Evolutionary conservation across 2,113 vertebrate genomes (phyloP).

Genomic region (Paedocypris sp.): DNA sequence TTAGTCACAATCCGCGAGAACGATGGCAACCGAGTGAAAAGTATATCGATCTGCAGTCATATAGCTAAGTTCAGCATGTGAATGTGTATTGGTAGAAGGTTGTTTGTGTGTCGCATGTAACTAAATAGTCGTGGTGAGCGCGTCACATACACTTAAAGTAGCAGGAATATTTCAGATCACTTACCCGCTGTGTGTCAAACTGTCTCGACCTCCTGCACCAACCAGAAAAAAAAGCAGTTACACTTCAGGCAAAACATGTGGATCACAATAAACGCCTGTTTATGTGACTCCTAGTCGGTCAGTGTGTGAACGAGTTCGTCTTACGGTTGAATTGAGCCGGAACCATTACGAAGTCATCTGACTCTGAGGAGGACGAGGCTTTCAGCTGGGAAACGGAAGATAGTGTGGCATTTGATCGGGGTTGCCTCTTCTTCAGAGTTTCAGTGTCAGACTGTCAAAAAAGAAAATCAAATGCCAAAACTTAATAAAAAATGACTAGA

Average conservation of each 20-base stretch:
- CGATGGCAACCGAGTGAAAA: no score
- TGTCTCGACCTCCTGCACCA: slow-evolving; percentile 67
- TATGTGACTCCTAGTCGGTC: background rate
- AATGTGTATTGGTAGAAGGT: background rate
- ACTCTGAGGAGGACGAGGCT: slow-evolving; percentile 66
- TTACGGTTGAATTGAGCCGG: slow-evolving; percentile 77
- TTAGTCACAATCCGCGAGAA: no score
- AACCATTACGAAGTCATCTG: slow-evolving; percentile 87
- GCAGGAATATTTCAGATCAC: slow-evolving; percentile 26
- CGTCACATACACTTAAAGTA: background rate
- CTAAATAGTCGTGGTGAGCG: background rate
- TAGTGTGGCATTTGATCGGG: slow-evolving; percentile 48
- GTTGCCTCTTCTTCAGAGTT: slow-evolving; percentile 61
- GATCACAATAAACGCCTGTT: no score
- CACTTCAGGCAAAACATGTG: no score
- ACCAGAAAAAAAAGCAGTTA: no score
- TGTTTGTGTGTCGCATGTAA: background rate
- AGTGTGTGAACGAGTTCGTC: slow-evolving; percentile 20
- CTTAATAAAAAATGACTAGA: no score
- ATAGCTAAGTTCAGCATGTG: no score
- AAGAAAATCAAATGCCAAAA: slow-evolving; percentile 11
- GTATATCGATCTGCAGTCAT: no score
- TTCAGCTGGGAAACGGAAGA: slow-evolving; percentile 65
- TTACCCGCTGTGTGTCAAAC: slow-evolving; percentile 81
- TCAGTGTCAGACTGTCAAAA: slow-evolving; percentile 72